These are phyloP conservation scores for Mormyrops attenuatus DNA, from an alignment of 2,797 vertebrate species.

Conservation along the genomic window DNA sequence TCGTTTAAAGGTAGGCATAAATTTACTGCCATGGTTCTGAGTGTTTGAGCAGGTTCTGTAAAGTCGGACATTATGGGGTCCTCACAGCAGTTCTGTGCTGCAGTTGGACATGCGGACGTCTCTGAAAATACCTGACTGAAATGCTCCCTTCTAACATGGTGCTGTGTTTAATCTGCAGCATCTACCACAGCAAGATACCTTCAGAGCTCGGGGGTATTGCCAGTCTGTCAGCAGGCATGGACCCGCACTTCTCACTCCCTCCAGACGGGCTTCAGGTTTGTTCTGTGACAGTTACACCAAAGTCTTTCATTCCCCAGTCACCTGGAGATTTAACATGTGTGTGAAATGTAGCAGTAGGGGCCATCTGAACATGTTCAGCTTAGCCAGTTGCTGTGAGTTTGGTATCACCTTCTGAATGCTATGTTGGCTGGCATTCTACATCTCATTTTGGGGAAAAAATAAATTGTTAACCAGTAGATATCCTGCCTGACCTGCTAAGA, in stretches of 20 bases:
- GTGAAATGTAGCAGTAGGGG: not conserved
- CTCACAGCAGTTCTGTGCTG: not conserved
- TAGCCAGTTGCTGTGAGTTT: not conserved
- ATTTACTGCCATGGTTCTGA: not conserved
- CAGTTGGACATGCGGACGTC: not conserved
- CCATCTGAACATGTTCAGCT: not conserved
- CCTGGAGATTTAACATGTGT: not conserved
- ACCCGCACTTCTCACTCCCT: constrained; percentile 64
- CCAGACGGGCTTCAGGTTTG: constrained; percentile 73
- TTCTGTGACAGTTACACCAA: not conserved
- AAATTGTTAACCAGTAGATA: not conserved
- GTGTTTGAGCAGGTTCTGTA: not conserved
- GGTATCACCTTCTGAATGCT: not conserved
- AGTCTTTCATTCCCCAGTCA: not conserved
- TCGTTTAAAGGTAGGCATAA: constrained; percentile 70
- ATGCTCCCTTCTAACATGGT: not conserved
- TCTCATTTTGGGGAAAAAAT: not conserved
- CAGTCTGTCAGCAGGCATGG: constrained; percentile 68
- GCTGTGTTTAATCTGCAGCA: constrained; percentile 44
- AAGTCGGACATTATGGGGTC: not conserved
- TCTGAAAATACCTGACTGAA: not conserved
- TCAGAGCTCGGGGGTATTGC: constrained; percentile 65
- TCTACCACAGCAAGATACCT: constrained; percentile 71
- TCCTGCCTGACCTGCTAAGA: not conserved
- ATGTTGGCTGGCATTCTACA: not conserved